These are phyloP conservation scores for Connochaetes taurinus DNA, from an alignment of 2,113 vertebrate genomes.

Conservation along the genomic window DNA sequence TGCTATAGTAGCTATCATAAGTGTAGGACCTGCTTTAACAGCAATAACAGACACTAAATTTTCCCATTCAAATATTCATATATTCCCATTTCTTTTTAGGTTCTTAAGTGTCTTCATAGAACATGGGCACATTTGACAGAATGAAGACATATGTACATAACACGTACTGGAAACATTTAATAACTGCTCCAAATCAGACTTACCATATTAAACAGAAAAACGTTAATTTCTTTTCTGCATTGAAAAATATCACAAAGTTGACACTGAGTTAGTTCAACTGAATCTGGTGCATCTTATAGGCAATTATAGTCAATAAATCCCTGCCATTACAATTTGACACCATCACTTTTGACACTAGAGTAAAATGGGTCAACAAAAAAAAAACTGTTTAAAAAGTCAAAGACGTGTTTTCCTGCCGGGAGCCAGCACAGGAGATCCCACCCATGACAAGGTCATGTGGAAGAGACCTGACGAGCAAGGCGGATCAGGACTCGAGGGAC, in stretches of 20 bases:
- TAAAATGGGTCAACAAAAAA: neutral
- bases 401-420: neutral
- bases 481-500: too few relatives aligned
- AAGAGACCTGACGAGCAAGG: too few relatives aligned
- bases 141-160: neutral
- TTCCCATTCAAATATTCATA: neutral
- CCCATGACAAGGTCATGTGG: too few relatives aligned
- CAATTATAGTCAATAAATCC: conserved; percentile 13
- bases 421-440: too few relatives aligned
- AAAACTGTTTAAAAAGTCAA: conserved; percentile 17
- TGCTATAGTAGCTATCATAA: conserved; percentile 91
- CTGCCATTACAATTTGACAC: neutral
- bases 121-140: neutral
- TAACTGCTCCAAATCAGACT: neutral
- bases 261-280: neutral
- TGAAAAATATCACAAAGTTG: conserved; percentile 49
- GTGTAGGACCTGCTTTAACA: conserved; percentile 88
- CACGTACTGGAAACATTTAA: neutral
- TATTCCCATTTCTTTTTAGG: neutral
- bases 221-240: conserved; percentile 24
- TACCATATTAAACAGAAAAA: conserved; percentile 26
- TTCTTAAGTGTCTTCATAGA: neutral
- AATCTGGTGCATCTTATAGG: neutral
- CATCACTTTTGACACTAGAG: neutral
- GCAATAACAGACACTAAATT: neutral